Base-by-base conservation (phyloP, 2,888 invertebrate species). In the Tetragnatha montana region DNA sequence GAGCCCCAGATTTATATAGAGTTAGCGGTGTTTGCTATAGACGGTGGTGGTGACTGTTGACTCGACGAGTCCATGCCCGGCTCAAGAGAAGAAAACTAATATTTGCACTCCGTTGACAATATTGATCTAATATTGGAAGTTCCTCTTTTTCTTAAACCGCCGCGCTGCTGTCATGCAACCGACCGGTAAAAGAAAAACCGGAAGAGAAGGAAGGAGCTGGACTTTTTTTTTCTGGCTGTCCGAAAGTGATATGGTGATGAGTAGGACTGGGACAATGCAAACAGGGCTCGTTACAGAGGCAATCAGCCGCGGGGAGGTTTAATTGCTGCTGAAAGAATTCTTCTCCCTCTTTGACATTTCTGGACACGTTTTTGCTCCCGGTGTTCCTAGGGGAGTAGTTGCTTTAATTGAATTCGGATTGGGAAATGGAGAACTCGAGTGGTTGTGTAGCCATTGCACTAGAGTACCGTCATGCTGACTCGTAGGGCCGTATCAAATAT, bases 91-190 rank as follows among this genome's bases (percentile, higher is more conserved):
- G 90, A 90, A 90, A 90, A 90, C 90, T 88, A 90, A 90, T 90
- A 90, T 90, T 90, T 90, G 90, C 84, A 81, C 90, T 83, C 84
- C 87, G 87, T 90, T 87, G 90, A 87, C 90, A 90, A 90, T 90
- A 90, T 90, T 90, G 90, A 90, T 90, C 90, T 90, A 90, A 90
- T 90, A 87, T 90, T 90, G 90, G 84, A 82, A 87, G 90, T 79
- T 71, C 89, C 82, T 90, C 86, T 90, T 89, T 89, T 86, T 82
- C 82, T 90, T 78, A 87, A 90, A 81, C 85, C 85, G 79, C 82
- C 60, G 74, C 88, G 35, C 82, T 90, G 87, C 82, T 90, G 89
- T 90, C 89, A 90, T 90, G 86, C 89, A 90, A 87, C 86, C 89
- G 60, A 89, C 76, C 81, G 85, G 89, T 89, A 86, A 60, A 85